A percentile compares a stretch with the other conserved stretches of the same genome.
These are phyloP conservation scores for Dryobotodes eremita DNA, from an alignment of 2,888 invertebrate species.

Conservation along the genomic window DNA sequence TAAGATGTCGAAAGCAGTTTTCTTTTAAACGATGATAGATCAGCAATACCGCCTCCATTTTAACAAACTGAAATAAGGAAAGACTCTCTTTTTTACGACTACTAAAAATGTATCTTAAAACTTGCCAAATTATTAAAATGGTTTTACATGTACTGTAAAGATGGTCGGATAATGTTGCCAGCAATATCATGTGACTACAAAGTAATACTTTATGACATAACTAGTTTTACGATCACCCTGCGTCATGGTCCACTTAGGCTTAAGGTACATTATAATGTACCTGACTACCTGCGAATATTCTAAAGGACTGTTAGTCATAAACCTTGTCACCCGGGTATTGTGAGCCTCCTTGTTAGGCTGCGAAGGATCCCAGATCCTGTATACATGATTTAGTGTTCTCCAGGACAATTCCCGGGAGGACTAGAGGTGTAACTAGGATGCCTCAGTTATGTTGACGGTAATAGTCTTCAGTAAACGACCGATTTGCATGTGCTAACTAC, in stretches of 20 bases:
- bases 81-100: neutral
- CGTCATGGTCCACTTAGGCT: slow-evolving; percentile 51
- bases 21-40: neutral
- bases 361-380: slow-evolving; percentile 50
- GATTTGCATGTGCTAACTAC: slow-evolving; percentile 49
- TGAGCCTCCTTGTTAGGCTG: slow-evolving; percentile 49
- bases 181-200: slow-evolving; percentile 41
- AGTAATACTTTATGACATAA: slow-evolving; percentile 57
- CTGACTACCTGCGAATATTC: slow-evolving; percentile 45
- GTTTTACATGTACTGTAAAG: slow-evolving; percentile 31
- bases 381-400: slow-evolving; percentile 65
- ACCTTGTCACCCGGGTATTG: slow-evolving; percentile 54
- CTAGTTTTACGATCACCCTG: slow-evolving; percentile 56
- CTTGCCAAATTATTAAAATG: slow-evolving; percentile 50
- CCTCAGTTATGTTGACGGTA: slow-evolving; percentile 34
- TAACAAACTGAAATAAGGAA: neutral
- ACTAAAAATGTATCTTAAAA: slow-evolving; percentile 15
- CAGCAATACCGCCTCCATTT: neutral
- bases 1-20: neutral
- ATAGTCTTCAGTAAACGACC: slow-evolving; percentile 51
- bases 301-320: slow-evolving; percentile 53
- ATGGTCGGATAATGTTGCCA: slow-evolving; percentile 29
- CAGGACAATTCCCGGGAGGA: slow-evolving; percentile 42
- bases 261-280: slow-evolving; percentile 53
- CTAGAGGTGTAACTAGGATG: slow-evolving; percentile 57